These are phyloP conservation scores for Neosalanx taihuensis DNA, from an alignment of 2,797 vertebrate genomes.

Conservation along the genomic window DNA sequence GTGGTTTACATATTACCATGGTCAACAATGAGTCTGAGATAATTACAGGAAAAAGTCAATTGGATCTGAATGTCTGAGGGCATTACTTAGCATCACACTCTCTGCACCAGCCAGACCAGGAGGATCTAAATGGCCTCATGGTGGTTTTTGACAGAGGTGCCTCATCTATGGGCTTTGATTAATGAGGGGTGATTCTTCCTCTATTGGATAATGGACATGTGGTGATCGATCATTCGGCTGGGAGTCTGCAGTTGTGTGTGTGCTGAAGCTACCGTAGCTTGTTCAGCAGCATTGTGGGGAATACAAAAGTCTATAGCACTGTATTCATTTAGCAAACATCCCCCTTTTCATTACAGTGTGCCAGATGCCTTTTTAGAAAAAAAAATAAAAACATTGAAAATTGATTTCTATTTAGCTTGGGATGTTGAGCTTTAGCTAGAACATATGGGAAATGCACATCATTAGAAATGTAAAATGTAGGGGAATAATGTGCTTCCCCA, in stretches of 20 bases:
- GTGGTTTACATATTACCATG: too few species aligned
- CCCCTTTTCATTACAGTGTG: not conserved
- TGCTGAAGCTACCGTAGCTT: not conserved
- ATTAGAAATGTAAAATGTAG: not conserved
- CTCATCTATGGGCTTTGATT: conserved; percentile 52
- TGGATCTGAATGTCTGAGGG: conserved; percentile 35
- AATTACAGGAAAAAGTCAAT: conserved; percentile 17
- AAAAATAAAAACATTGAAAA: not conserved
- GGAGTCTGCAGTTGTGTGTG: conserved; percentile 5
- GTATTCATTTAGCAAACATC: too few species aligned
- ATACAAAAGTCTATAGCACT: too few species aligned
- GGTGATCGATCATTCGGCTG: conserved; percentile 39
- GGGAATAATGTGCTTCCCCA: conserved; percentile 2
- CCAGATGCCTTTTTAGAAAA: not conserved
- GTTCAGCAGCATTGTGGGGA: too few species aligned
- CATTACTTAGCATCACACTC: conserved; percentile 37
- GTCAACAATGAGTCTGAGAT: conserved; percentile 5
- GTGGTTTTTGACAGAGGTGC: conserved; percentile 38
- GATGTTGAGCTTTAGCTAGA: too few species aligned
- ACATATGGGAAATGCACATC: too few species aligned
- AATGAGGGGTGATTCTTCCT: conserved; percentile 42
- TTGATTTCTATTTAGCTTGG: not conserved
- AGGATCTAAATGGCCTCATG: conserved; percentile 52
- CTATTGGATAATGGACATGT: conserved; percentile 21
- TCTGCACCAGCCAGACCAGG: conserved; percentile 31